A percentile compares a stretch with the other conserved stretches of the same genome.
These are phyloP conservation scores for Philotrypesis tridentata DNA, from an alignment of 1,140 invertebrate genomes.

Conservation along the genomic window DNA sequence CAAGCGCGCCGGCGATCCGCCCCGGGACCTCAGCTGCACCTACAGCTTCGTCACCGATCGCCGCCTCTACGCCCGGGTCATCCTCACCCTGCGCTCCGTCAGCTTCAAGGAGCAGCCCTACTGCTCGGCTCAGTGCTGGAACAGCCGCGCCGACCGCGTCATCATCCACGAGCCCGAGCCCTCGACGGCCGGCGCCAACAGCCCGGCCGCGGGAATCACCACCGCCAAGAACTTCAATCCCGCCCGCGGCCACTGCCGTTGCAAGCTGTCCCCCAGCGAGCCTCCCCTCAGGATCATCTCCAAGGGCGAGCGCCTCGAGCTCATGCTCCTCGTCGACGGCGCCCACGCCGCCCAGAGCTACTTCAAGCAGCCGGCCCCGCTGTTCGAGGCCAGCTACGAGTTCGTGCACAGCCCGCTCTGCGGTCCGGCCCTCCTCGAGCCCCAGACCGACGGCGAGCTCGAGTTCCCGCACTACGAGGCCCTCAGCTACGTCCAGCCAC, in stretches of 20 bases:
- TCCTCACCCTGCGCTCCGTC: slow-evolving; percentile 81
- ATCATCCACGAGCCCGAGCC: slow-evolving; percentile 47
- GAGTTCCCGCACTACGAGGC: slow-evolving; percentile 90
- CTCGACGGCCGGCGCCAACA: slow-evolving; percentile 72
- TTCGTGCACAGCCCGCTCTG: slow-evolving; percentile 91
- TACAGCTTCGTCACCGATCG: slow-evolving; percentile 89
- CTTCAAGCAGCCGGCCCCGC: slow-evolving; percentile 86
- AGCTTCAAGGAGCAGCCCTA: slow-evolving; percentile 86
- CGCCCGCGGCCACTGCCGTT: slow-evolving; percentile 73
- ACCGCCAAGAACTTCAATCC: too few species aligned
- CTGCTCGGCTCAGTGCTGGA: slow-evolving; percentile 86
- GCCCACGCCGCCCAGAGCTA: slow-evolving; percentile 88
- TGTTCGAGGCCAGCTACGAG: slow-evolving; percentile 89
- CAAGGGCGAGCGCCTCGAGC: slow-evolving; percentile 83
- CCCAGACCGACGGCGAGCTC: slow-evolving; percentile 86
- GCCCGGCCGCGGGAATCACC: too few species aligned
- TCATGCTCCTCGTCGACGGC: slow-evolving; percentile 87
- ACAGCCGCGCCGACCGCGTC: slow-evolving; percentile 82
- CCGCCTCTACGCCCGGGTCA: slow-evolving; percentile 85
- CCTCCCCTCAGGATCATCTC: slow-evolving; percentile 81
- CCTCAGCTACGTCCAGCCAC: slow-evolving; percentile 83
- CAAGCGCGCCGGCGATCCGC: slow-evolving; percentile 79
- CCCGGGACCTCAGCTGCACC: slow-evolving; percentile 82
- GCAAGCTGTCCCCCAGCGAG: slow-evolving; percentile 74
- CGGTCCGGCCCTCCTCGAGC: slow-evolving; percentile 84